phyloP scores from a whole-genome alignment of 1,140 invertebrate species.

The Drosophila kepulauana region DNA sequence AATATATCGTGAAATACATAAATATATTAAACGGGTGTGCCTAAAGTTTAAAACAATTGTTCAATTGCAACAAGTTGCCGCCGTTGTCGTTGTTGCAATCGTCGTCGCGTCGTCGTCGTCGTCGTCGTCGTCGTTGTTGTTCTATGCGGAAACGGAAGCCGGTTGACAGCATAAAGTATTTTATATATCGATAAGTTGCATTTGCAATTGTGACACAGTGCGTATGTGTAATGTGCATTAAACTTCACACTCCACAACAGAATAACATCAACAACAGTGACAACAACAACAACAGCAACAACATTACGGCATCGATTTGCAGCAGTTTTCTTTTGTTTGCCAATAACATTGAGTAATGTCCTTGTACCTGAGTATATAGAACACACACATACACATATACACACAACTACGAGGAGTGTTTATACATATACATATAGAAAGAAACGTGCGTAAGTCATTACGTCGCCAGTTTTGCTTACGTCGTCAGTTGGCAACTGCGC shows the following conservation, averaged over 20 bases:
- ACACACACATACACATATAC: not conserved
- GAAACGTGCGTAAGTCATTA: conserved; percentile 76
- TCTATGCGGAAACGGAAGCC: conserved; percentile 77
- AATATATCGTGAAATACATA: not conserved
- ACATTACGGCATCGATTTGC: not conserved
- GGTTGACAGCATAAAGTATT: conserved; percentile 42
- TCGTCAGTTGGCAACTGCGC: conserved; percentile 64
- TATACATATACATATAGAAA: conserved; percentile 3
- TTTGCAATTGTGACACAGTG: conserved; percentile 26
- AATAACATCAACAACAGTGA: not conserved
- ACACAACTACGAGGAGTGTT: not conserved
- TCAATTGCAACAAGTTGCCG: conserved; percentile 65
- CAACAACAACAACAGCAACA: not conserved
- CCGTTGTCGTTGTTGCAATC: conserved; percentile 10
- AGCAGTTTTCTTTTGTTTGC: conserved; percentile 9
- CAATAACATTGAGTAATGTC: conserved; percentile 62
- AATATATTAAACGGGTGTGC: conserved; percentile 23
- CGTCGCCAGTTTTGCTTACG: conserved; percentile 70
- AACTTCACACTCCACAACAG: no score
- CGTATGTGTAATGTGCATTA: conserved; percentile 49
- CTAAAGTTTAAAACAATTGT: conserved; percentile 24
- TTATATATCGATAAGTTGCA: not conserved
- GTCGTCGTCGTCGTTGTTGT: conserved; percentile 9
- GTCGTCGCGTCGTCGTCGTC: conserved; percentile 15
- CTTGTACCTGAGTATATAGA: conserved; percentile 61